Evolutionary conservation across 23 tunicate species (phyloP).

Genomic region (Ciona savignyi): DNA sequence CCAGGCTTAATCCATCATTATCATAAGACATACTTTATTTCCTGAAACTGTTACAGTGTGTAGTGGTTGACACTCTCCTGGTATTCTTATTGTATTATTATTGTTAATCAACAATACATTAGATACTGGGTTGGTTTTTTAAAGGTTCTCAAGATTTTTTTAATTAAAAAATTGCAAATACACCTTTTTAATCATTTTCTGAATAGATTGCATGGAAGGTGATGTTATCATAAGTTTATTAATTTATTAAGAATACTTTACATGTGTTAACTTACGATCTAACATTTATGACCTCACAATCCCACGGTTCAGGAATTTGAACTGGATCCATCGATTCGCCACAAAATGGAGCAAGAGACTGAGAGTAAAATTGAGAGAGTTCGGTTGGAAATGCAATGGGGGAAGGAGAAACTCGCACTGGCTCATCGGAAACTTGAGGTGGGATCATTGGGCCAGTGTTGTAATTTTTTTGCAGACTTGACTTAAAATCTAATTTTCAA

Average conservation of each 20-base stretch:
- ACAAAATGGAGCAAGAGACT: conserved; percentile 52
- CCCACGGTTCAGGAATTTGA: conserved; percentile 98
- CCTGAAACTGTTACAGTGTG: too few species aligned
- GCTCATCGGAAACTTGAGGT: conserved; percentile 58
- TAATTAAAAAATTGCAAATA: too few species aligned
- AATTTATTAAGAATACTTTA: too few species aligned
- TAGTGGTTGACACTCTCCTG: too few species aligned
- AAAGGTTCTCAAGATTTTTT: neutral
- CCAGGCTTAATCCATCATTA: too few species aligned
- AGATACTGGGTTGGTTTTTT: neutral
- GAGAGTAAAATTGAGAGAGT: conserved; percentile 37
- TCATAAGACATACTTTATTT: too few species aligned
- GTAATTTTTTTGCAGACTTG: neutral
- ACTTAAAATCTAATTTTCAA: neutral
- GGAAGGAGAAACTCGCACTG: conserved; percentile 63
- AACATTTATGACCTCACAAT: too few species aligned
- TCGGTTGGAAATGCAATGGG: conserved; percentile 90
- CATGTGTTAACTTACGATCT: too few species aligned
- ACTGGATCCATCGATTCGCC: conserved; percentile 66
- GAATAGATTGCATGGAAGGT: too few species aligned
- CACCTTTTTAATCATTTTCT: too few species aligned
- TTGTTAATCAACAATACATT: neutral
- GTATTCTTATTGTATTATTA: too few species aligned
- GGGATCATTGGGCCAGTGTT: neutral
- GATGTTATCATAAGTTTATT: too few species aligned